Evolutionary conservation across 2,113 vertebrate genomes (phyloP).

Genomic region (Steatornis caripensis): DNA sequence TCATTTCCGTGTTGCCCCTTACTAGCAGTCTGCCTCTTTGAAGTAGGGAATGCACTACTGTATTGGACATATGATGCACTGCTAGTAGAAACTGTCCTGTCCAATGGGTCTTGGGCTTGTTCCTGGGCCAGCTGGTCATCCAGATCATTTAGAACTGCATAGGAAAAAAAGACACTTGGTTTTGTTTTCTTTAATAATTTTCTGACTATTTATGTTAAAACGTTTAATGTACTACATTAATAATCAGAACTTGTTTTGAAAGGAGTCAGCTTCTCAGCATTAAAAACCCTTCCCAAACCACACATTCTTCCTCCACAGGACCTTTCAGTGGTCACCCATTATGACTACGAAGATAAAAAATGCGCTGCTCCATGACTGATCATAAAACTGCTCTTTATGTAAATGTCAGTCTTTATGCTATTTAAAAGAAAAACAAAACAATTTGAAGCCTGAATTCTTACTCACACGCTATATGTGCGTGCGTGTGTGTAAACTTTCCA

Average conservation of each 20-base stretch:
- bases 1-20: conserved; percentile 29
- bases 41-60: neutral
- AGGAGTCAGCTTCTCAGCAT: neutral
- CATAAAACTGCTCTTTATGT: neutral
- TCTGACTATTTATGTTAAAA: neutral
- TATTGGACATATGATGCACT: neutral
- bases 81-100: neutral
- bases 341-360: neutral
- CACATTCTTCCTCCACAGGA: neutral
- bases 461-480: fast-evolving
- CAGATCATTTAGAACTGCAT: conserved; percentile 76
- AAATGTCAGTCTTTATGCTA: neutral
- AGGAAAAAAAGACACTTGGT: neutral
- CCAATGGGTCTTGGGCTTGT: conserved; percentile 41
- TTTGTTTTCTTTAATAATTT: neutral
- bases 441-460: neutral
- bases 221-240: neutral
- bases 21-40: neutral
- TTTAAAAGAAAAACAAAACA: neutral
- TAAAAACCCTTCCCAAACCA: neutral
- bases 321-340: neutral
- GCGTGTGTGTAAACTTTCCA: neutral
- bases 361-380: neutral
- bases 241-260: neutral
- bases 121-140: conserved; percentile 77